Evolutionary conservation across 2,888 invertebrate species (phyloP), one percentile per base, ranked within the genome.

Genomic region (Drosophila nigricruria): DNA sequence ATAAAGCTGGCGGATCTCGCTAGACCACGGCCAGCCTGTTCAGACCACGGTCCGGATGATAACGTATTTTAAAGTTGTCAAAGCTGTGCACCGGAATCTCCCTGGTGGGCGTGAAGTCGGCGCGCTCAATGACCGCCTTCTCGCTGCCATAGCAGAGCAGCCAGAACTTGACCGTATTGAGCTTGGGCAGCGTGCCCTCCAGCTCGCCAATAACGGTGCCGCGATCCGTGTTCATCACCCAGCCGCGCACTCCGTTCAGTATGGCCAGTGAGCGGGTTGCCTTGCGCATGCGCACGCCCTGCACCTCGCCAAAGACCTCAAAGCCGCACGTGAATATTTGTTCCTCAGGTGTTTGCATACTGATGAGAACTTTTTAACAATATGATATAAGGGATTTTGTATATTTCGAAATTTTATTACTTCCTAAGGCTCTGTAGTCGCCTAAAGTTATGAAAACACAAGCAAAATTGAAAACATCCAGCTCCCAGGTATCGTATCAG

Each of bases 121-220:
- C 95, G 89, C 94, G 95, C 3, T 96, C 95, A 79, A 97, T 96
- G 74, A 93, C 92, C 34, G 96, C 96, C 78, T 94, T 93, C 0
- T 96, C 96, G 91, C 97, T 97, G 57, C 97, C 97, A 12, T 94
- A 95, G 25, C 93, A 93, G 79, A 94, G 94, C 56, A 97, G 73
- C 91, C 91, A 92, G 36, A 81, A 77, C 70, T 90, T 90, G 94
- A 95, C 95, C 91, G 94, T 93, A 34, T 93, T 93, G 61, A 95
- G 88, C 90, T 94, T 94, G 0, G 86, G 67, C 67, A 92, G 83
- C 5, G 93, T 91, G 18, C 95, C 95, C 92, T 95, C 94, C 62
- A 95, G 82, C 40, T 93, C 81, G 8, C 96, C 96, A 65, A 94
- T 91, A 2, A 96, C 95, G 0, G 95, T 95, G 12, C 94, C 95